These are phyloP conservation scores for Abscondita cerata DNA, from an alignment of 2,888 invertebrate genomes.

Conservation along the genomic window DNA sequence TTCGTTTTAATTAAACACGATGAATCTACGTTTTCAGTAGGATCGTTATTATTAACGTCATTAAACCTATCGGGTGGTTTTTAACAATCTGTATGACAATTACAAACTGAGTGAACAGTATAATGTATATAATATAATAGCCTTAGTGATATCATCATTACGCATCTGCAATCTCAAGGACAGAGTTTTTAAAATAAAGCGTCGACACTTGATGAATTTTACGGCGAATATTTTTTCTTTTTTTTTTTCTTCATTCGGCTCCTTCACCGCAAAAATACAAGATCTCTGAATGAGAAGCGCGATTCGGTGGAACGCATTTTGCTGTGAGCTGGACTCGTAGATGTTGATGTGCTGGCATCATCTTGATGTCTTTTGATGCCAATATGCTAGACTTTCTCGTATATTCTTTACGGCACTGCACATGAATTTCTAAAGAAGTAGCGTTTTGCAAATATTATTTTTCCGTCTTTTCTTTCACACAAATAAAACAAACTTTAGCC, in stretches of 20 bases:
- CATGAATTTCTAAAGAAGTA: not conserved
- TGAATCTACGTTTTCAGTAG: no score
- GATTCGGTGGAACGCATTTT: not conserved
- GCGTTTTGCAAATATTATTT: not conserved
- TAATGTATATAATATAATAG: no score
- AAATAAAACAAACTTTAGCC: no score
- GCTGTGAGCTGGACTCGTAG: not conserved
- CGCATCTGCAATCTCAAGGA: no score
- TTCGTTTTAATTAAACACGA: no score
- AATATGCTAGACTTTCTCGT: not conserved
- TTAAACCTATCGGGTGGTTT: no score
- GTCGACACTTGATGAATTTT: not conserved
- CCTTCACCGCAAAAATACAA: not conserved
- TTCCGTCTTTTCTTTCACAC: not conserved
- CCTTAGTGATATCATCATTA: no score
- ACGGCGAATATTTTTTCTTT: conserved; percentile 1
- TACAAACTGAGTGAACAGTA: no score
- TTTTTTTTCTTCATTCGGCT: not conserved
- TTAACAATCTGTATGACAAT: no score
- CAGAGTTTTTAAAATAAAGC: not conserved
- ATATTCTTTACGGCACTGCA: not conserved
- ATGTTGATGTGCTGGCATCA: not conserved
- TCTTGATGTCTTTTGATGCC: not conserved
- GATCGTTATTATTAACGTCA: no score
- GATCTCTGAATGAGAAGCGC: not conserved